Evolutionary conservation across 2,888 invertebrate species (phyloP).

Genomic region (Drosophila pseudotakahashii): DNA sequence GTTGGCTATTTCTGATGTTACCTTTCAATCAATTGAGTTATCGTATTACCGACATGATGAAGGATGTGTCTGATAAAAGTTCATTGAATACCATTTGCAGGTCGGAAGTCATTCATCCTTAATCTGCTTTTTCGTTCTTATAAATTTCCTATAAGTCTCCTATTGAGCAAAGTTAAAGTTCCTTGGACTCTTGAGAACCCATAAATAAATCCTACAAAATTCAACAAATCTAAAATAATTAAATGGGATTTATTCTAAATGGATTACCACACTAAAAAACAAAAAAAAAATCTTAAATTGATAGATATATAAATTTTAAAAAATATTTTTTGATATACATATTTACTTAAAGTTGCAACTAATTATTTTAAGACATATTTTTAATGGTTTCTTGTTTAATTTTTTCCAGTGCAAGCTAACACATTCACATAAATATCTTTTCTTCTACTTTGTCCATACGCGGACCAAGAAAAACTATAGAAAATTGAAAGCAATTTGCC

Average conservation of each 20-base stretch:
- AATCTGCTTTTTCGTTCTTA: background rate
- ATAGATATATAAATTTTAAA: too few relatives aligned
- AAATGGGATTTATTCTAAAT: too few relatives aligned
- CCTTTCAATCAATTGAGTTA: slow-evolving; percentile 27
- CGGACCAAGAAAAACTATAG: slow-evolving; percentile 35
- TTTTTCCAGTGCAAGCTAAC: background rate
- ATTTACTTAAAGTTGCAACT: too few relatives aligned
- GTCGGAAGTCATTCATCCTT: background rate
- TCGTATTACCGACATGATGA: background rate
- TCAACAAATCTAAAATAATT: too few relatives aligned
- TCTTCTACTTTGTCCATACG: slow-evolving; percentile 5
- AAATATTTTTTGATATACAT: too few relatives aligned
- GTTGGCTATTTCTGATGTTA: slow-evolving; percentile 7
- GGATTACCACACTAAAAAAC: too few relatives aligned
- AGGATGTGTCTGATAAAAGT: slow-evolving; percentile 6
- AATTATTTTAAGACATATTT: too few relatives aligned
- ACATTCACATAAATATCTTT: slow-evolving; percentile 23
- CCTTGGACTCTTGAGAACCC: too few relatives aligned
- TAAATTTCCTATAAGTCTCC: too few relatives aligned
- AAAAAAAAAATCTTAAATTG: too few relatives aligned
- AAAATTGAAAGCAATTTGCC: slow-evolving; percentile 59
- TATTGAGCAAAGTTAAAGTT: too few relatives aligned
- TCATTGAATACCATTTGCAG: slow-evolving; percentile 4
- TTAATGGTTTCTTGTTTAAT: background rate
- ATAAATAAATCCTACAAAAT: too few relatives aligned